Percentiles rank a stretch among this genome's conserved stretches.
Conservation (phyloP, 30 jellyfish, hydroid and myxozoan genomes). For the Aurelia sp. region DNA sequence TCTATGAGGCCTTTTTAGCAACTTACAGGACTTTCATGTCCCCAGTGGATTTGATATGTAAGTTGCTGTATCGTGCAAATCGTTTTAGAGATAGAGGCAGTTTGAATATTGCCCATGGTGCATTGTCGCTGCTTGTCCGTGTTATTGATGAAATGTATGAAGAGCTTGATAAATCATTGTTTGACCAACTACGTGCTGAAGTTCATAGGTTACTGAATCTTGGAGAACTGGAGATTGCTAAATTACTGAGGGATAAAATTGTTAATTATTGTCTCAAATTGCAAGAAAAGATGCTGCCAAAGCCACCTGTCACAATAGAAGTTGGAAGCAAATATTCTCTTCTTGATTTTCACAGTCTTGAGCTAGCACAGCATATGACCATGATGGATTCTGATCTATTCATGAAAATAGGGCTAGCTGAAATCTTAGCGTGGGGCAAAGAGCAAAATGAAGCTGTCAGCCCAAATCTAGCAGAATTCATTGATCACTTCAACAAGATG, state of each 20-base stretch:
- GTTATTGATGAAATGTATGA: slow-evolving; percentile 97
- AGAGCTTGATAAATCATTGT: slow-evolving; percentile 94
- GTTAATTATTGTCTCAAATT: slow-evolving; percentile 90
- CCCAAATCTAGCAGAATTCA: slow-evolving; percentile 94
- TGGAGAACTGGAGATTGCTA: slow-evolving; percentile 91
- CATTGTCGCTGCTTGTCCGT: slow-evolving; percentile 77
- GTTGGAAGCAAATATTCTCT: slow-evolving; percentile 49
- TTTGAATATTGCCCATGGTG: slow-evolving; percentile 71
- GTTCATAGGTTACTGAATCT: slow-evolving; percentile 91
- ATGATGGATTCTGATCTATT: slow-evolving; percentile 90
- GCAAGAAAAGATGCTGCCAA: slow-evolving; percentile 80
- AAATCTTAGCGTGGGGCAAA: slow-evolving; percentile 97
- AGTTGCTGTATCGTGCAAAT: slow-evolving; percentile 90
- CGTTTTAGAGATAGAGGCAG: slow-evolving; percentile 91
- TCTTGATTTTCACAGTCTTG: slow-evolving; percentile 89
- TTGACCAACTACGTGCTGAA: slow-evolving; percentile 94
- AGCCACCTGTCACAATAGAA: slow-evolving; percentile 46
- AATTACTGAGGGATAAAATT: slow-evolving; percentile 86
- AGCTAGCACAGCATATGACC: slow-evolving; percentile 96
- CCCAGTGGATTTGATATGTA: slow-evolving; percentile 91
- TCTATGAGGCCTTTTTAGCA: slow-evolving; percentile 94
- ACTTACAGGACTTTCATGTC: slow-evolving; percentile 96
- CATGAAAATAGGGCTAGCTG: slow-evolving; percentile 94
- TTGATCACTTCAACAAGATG: slow-evolving; percentile 96
- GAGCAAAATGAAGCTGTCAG: slow-evolving; percentile 95